Base-by-base conservation (phyloP, 2,113 vertebrate species). In the Theristicus caerulescens region DNA sequence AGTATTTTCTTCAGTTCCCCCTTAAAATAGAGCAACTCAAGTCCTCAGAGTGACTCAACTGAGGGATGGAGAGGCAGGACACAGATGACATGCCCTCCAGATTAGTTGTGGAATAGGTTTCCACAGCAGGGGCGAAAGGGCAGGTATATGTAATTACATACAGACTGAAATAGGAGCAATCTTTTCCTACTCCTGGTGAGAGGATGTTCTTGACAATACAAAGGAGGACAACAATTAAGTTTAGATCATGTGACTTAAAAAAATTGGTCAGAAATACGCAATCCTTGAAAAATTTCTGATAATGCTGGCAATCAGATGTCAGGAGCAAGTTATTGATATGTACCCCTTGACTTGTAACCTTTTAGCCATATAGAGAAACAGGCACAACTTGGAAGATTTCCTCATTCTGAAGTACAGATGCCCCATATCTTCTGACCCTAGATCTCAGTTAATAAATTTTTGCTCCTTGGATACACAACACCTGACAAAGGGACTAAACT, bases 61-160 rank as follows among this genome's bases (percentile, higher is more conserved):
- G 29, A 2, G 70, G 59, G 57, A 55, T 12, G 40, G 85, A 70
- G n/a, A 69, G 49, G 54, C 26, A 84, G 46, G 27, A 54, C 31
- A 49, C 4, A 52, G 52, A 55, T 18, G n/a, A 84, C 13, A 32
- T 1, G 6, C 21, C 52, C 49, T 57, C 26, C 66, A 47, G 5
- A 55, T 59, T 25, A 76, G 54, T 52, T 69, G 69, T 1, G 21
- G 49, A 69, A 65, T 24, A 76, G 31, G 54, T 86, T 94, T 93
- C 58, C 71, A 90, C 0, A 59, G 66, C 31, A 86, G 49, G 74
- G 82, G 90, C 74, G 70, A 90, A 72, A 95, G 49, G 66, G 31
- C 62, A 90, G 0, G 4, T 16, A 77, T 0, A 0, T 21, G 67
- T 20, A 69, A 40, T 36, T 51, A 81, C 6, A 47, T 0, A 1